Conservation (phyloP, 2,888 invertebrate genomes). For the Caenorhabditis sp. region DNA sequence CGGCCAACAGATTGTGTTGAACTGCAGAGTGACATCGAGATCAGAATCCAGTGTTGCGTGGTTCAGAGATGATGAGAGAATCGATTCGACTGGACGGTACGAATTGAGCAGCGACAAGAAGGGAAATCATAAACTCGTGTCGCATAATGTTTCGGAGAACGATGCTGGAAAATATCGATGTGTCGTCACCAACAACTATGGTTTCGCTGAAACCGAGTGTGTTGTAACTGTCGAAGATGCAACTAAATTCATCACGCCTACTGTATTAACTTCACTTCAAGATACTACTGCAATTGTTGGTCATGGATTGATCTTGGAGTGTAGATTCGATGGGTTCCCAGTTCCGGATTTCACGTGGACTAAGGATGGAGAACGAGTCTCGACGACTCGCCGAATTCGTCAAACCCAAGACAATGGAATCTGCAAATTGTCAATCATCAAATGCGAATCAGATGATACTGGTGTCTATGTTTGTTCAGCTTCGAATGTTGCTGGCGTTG, state of each 20-base stretch:
- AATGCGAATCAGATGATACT: conserved; percentile 54
- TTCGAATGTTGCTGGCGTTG: conserved; percentile 49
- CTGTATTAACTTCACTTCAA: conserved; percentile 36
- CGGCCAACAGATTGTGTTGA: conserved; percentile 55
- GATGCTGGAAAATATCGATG: conserved; percentile 72
- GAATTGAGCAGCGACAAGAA: conserved; percentile 38
- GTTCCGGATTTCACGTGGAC: conserved; percentile 68
- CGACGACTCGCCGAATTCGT: conserved; percentile 50
- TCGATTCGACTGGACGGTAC: conserved; percentile 50
- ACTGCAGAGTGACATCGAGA: conserved; percentile 43
- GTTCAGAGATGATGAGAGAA: conserved; percentile 45
- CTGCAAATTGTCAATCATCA: conserved; percentile 52
- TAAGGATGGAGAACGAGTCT: conserved; percentile 64
- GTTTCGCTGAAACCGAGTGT: conserved; percentile 47
- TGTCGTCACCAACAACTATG: conserved; percentile 69
- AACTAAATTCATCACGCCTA: conserved; percentile 44
- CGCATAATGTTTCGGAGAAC: conserved; percentile 38
- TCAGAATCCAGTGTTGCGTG: conserved; percentile 39
- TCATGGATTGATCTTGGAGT: conserved; percentile 65
- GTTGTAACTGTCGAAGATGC: conserved; percentile 50
- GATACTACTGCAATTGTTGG: conserved; percentile 54
- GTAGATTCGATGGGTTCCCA: conserved; percentile 72
- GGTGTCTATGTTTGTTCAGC: conserved; percentile 63
- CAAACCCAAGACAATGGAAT: conserved; percentile 51
- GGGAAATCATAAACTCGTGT: conserved; percentile 40